A percentile compares a stretch with the other conserved stretches of the same genome.
Evolutionary conservation across 2,113 vertebrate species (phyloP).

Genomic region (Lota lota): DNA sequence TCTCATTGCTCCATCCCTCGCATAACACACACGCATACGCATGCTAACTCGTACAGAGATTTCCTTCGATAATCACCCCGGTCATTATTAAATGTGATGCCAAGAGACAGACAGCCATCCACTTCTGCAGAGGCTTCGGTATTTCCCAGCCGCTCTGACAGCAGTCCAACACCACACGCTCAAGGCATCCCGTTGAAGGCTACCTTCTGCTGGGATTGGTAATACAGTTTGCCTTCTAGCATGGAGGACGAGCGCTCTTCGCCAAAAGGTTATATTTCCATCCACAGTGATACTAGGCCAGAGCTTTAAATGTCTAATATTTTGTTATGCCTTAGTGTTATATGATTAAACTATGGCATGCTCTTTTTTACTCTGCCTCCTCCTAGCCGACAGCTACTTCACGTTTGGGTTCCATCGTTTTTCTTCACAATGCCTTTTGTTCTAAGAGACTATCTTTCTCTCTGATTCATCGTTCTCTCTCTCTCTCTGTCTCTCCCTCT

Average conservation of each 20-base stretch:
- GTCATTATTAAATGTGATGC: conserved; percentile 49
- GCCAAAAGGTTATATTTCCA: no score
- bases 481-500: neutral
- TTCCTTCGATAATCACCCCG: conserved; percentile 34
- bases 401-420: no score
- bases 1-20: conserved; percentile 11
- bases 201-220: no score
- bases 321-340: no score
- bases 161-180: conserved; percentile 50
- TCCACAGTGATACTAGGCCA: no score
- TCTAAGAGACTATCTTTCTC: conserved; percentile 6
- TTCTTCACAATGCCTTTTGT: neutral
- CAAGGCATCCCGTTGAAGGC: conserved; percentile 34
- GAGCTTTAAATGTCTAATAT: no score
- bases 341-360: no score
- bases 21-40: neutral
- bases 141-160: conserved; percentile 39
- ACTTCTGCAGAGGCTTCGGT: conserved; percentile 43
- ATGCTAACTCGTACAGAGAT: conserved; percentile 14
- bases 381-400: no score
- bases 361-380: no score
- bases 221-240: no score
- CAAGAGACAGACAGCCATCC: conserved; percentile 33
- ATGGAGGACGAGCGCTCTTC: no score
- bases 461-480: neutral